These are phyloP conservation scores for Verasper variegatus DNA, from an alignment of 2,113 vertebrate species.

Conservation along the genomic window DNA sequence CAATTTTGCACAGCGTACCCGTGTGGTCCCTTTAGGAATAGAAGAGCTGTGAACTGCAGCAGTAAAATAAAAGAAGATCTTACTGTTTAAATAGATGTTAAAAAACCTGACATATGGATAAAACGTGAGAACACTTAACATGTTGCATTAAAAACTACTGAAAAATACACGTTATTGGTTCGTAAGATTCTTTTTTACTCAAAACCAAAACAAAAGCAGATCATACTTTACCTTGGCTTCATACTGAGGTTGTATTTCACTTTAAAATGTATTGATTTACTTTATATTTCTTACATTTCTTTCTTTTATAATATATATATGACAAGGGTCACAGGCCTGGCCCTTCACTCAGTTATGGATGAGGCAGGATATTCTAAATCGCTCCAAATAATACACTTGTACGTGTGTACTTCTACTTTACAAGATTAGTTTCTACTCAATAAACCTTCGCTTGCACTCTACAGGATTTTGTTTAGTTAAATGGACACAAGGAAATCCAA, in stretches of 20 bases:
- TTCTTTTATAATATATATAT: background rate
- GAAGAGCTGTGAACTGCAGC: background rate
- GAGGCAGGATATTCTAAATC: too few relatives aligned
- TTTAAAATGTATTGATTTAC: background rate
- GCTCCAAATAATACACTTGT: too few relatives aligned
- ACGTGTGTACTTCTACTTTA: background rate
- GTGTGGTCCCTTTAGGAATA: background rate
- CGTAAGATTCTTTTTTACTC: too few relatives aligned
- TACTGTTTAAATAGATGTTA: constrained; percentile 7
- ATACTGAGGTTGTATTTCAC: too few relatives aligned
- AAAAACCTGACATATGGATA: too few relatives aligned
- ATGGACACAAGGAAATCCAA: background rate
- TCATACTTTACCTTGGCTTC: constrained; percentile 11
- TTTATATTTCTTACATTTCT: background rate
- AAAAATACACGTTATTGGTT: too few relatives aligned
- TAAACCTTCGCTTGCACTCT: too few relatives aligned
- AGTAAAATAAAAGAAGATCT: too few relatives aligned
- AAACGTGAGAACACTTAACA: background rate
- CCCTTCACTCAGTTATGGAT: too few relatives aligned
- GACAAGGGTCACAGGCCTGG: constrained; percentile 17
- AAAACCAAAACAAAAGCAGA: background rate
- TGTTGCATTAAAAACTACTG: too few relatives aligned
- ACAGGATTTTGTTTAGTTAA: background rate
- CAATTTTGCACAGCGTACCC: constrained; percentile 10
- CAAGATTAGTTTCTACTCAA: too few relatives aligned